phyloP scores from a whole-genome alignment of 2,113 vertebrate genomes.

The Onychorhynchus coronatus region DNA sequence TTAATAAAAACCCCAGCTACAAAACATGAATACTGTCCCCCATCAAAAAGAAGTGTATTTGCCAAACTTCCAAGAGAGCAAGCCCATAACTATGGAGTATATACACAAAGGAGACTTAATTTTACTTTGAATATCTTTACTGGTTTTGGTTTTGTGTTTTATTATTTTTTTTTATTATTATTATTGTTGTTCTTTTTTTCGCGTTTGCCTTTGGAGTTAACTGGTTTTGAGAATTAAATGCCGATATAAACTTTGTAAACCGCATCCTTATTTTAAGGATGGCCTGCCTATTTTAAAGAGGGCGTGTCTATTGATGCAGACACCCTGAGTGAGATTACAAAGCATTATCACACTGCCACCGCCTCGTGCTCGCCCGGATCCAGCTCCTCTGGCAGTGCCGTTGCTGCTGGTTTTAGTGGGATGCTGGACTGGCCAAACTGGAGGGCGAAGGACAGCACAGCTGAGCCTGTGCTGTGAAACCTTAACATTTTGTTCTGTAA shows the following conservation, averaged over 20 bases:
- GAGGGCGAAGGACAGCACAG: background rate
- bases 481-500: background rate
- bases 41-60: constrained; percentile 10
- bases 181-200: background rate
- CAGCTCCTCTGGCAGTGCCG: background rate
- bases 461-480: background rate
- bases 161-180: background rate
- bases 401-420: background rate
- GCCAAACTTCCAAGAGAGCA: background rate
- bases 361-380: background rate
- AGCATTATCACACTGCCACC: background rate
- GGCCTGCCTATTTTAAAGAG: background rate
- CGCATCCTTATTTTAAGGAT: constrained; percentile 45
- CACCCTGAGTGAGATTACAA: background rate
- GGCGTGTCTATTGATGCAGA: background rate
- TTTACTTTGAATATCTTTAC: background rate
- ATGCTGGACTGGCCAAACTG: background rate
- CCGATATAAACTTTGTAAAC: background rate
- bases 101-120: background rate
- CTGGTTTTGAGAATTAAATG: constrained; percentile 11
- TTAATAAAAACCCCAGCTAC: background rate
- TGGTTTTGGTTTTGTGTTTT: background rate
- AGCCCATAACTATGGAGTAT: background rate
- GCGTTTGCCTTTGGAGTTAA: background rate
- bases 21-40: background rate